Evolutionary conservation across 2,113 vertebrate genomes (phyloP), one percentile per base, ranked within the genome.

Genomic region (Cyphomyrus plagiostoma): DNA sequence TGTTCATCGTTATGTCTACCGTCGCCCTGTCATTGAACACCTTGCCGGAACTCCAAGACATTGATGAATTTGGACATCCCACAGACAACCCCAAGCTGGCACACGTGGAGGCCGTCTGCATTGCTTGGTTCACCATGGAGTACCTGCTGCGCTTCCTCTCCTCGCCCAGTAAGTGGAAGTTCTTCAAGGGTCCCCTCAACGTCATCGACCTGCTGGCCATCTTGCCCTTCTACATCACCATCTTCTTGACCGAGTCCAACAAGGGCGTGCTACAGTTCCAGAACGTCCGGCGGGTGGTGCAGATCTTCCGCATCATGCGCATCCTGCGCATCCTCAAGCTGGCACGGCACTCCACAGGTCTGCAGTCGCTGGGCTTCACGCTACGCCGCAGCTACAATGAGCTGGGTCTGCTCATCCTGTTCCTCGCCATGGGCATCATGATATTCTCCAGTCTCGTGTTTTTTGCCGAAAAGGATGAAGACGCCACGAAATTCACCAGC

Each of bases 51-150:
- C 96, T 99, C 91, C 98, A 99, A 94, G 98, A 97, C 89, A 96
- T 91, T 3, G 98, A 99, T 91, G 97, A 99, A 93, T 99, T 97
- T 45, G 98, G 97, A 88, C 97, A 99, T 88, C 97, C 96, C 91
- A 99, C 96, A 9, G 98, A 99, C 95, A 99, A 99, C 93, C 98
- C 97, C 86, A 97, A 95, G 91, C 92, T 99, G 49, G 98, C 98
- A 3, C 98, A 99, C 0, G 98, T 99, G 50, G 98, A 99, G 94
- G 98, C 98, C 9, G 95, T 99, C 90, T 99, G 98, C 90, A 99
- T 99, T 52, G 98, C 98, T 62, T 99, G 98, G 98, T 99, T 99
- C 93, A 99, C 98, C 90, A 99, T 99, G 98, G 98, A 99, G 93
- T 99, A 99, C 88, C 92, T 99, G 23, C 94, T 99, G 89, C 97